Percentiles rank a stretch among this genome's conserved stretches.
phyloP scores from a whole-genome alignment of 2,797 vertebrate genomes.

The Lates japonicus region DNA sequence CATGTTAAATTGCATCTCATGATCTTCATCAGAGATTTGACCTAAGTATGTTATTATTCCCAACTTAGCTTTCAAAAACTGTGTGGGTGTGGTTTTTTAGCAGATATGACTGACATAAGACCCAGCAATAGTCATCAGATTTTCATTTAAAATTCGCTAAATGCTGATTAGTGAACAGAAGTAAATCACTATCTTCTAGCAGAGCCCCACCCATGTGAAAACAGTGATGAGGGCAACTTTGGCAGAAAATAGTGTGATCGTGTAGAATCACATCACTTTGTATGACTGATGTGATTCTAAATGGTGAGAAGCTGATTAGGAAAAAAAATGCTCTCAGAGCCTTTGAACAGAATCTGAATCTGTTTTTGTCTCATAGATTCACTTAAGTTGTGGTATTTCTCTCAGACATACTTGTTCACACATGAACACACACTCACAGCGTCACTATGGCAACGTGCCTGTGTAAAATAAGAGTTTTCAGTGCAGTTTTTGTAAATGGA shows the following conservation, averaged over 20 bases:
- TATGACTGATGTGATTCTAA: too few species aligned
- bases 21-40: neutral
- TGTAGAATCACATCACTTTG: too few species aligned
- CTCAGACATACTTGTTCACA: neutral
- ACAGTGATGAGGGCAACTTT: too few species aligned
- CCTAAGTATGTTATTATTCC: too few species aligned
- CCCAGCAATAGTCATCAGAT: neutral
- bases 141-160: neutral
- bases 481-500: slow-evolving; percentile 4
- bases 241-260: too few species aligned
- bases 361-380: neutral
- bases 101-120: neutral
- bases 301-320: too few species aligned
- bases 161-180: neutral
- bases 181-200: neutral
- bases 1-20: neutral
- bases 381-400: neutral
- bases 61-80: neutral
- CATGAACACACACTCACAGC: neutral
- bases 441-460: neutral
- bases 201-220: neutral
- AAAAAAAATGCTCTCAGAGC: neutral
- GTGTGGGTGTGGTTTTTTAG: neutral
- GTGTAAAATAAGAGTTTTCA: neutral
- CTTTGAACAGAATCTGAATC: neutral